A percentile compares a stretch with the other conserved stretches of the same genome.
These are phyloP conservation scores for Frieseomelitta varia DNA, from an alignment of 1,140 invertebrate genomes.

Conservation along the genomic window DNA sequence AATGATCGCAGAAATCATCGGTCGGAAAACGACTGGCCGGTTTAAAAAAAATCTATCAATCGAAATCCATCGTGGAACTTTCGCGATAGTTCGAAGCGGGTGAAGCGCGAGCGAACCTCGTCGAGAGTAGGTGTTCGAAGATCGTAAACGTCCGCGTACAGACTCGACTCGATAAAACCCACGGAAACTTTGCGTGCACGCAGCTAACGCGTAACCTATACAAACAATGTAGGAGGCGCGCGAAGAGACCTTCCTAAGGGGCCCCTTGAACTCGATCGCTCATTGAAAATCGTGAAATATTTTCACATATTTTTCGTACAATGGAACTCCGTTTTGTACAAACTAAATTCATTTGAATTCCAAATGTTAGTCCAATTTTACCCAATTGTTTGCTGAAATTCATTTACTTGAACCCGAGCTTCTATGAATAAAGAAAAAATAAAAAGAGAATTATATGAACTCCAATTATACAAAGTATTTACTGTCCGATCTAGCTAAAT, in stretches of 20 bases:
- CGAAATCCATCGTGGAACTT: conserved; percentile 8
- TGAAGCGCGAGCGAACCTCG: conserved; percentile 23
- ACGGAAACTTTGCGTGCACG: conserved; percentile 45
- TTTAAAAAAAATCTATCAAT: neutral
- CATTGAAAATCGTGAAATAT: neutral
- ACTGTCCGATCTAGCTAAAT: neutral
- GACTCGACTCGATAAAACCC: conserved; percentile 64
- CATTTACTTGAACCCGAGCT: too few relatives aligned
- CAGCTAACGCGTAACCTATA: conserved; percentile 50
- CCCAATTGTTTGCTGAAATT: too few relatives aligned
- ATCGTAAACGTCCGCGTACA: conserved; percentile 63
- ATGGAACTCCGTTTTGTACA: too few relatives aligned
- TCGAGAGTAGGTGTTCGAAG: conserved; percentile 64
- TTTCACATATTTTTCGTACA: too few relatives aligned
- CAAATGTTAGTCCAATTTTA: too few relatives aligned
- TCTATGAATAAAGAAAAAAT: too few relatives aligned
- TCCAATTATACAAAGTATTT: too few relatives aligned
- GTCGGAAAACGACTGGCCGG: neutral
- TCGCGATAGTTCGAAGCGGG: conserved; percentile 27
- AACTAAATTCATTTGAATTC: too few relatives aligned
- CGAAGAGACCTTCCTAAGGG: neutral
- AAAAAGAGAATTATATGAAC: too few relatives aligned
- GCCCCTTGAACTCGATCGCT: neutral
- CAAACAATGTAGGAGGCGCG: conserved; percentile 34
- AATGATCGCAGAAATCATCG: neutral